These are phyloP conservation scores for Lutjanus campechanus DNA, from an alignment of 2,797 vertebrate species.

Conservation along the genomic window DNA sequence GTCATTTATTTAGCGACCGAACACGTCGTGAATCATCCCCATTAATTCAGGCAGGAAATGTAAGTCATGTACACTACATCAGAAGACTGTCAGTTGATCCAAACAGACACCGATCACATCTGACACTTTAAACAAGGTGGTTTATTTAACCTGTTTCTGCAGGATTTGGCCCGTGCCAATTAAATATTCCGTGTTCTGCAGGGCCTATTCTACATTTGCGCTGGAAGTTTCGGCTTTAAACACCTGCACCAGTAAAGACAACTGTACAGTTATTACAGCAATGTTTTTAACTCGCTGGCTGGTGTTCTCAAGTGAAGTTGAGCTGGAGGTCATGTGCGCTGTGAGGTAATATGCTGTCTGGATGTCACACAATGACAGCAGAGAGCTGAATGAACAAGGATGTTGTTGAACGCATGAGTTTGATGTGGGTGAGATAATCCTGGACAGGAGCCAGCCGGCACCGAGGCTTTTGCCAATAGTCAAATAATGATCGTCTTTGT, in stretches of 20 bases:
- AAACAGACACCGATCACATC: slow-evolving; percentile 10
- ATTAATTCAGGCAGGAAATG: slow-evolving; percentile 9
- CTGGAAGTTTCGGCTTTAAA: background rate
- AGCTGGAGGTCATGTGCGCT: slow-evolving; percentile 13
- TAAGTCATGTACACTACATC: background rate
- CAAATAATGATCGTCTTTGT: slow-evolving; percentile 51
- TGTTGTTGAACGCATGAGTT: slow-evolving; percentile 3
- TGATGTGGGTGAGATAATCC: slow-evolving; percentile 39
- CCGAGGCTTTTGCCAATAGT: slow-evolving; percentile 8
- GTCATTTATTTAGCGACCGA: slow-evolving; percentile 10
- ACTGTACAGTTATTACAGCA: background rate
- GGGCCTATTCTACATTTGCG: too few species aligned
- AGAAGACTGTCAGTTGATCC: slow-evolving; percentile 8
- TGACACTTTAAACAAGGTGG: background rate
- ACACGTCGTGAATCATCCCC: slow-evolving; percentile 1
- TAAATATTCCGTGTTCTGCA: background rate
- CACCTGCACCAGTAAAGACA: background rate
- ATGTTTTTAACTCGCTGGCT: background rate
- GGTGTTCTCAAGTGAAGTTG: background rate
- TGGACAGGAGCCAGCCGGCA: slow-evolving; percentile 33
- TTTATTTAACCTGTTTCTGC: slow-evolving; percentile 14
- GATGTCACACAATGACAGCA: slow-evolving; percentile 10
- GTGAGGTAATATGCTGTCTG: background rate
- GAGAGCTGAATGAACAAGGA: slow-evolving; percentile 43
- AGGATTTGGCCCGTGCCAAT: background rate